Evolutionary conservation across 2,888 invertebrate species (phyloP).

Genomic region (Linyphia triangularis): DNA sequence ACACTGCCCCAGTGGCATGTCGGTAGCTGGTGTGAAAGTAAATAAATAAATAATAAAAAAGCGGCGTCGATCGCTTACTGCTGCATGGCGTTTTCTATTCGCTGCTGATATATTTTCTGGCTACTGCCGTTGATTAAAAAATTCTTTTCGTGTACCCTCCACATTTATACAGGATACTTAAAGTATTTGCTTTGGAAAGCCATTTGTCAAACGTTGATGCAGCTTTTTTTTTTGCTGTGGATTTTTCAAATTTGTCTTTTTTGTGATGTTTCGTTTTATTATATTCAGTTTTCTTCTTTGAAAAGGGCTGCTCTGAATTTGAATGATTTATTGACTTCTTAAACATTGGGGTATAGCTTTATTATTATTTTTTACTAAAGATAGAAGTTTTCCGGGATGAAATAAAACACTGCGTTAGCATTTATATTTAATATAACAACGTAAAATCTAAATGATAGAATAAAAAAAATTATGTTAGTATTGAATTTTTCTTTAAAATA

Average conservation of each 20-base stretch:
- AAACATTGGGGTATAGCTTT: no score
- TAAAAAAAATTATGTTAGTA: no score
- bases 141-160: conserved; percentile 19
- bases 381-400: no score
- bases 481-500: no score
- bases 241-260: conserved; percentile 1
- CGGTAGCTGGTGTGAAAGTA: background rate
- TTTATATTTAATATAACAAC: no score
- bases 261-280: background rate
- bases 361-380: no score
- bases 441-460: no score
- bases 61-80: background rate
- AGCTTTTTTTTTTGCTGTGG: background rate
- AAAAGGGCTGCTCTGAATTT: background rate
- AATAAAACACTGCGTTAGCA: no score
- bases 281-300: background rate
- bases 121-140: conserved; percentile 35
- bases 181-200: background rate
- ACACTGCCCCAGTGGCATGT: conserved; percentile 1
- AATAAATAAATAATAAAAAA: conserved; percentile 10
- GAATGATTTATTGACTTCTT: background rate
- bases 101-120: conserved; percentile 16
- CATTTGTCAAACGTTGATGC: conserved; percentile 20
- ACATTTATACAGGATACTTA: background rate
- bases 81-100: conserved; percentile 21